Conservation (phyloP, 2,888 invertebrate species). For the Drosophila putrida region DNA sequence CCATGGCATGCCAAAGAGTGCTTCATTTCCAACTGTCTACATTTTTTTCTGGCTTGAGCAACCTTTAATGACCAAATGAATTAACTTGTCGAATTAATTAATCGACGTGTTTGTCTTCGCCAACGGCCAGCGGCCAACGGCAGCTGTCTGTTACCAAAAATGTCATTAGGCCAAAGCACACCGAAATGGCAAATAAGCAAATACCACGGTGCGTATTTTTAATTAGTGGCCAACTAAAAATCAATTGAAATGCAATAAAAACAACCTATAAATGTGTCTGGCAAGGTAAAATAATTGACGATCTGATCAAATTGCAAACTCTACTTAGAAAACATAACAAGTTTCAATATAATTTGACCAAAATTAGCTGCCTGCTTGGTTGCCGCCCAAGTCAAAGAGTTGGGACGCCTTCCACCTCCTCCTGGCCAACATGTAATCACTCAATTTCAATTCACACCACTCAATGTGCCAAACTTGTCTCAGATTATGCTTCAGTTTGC, state of each 20-base stretch:
- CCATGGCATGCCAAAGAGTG: slow-evolving; percentile 1
- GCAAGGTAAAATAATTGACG: slow-evolving; percentile 42
- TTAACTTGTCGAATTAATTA: slow-evolving; percentile 65
- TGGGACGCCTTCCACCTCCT: slow-evolving; percentile 2
- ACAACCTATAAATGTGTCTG: slow-evolving; percentile 51
- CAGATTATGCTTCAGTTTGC: slow-evolving; percentile 11
- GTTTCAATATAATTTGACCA: slow-evolving; percentile 36
- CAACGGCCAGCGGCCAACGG: background rate
- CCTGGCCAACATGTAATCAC: slow-evolving; percentile 58
- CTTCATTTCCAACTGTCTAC: background rate
- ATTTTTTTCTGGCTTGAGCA: background rate
- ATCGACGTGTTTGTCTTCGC: slow-evolving; percentile 16
- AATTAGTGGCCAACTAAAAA: slow-evolving; percentile 58
- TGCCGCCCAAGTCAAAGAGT: slow-evolving; percentile 20
- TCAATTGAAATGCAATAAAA: slow-evolving; percentile 74
- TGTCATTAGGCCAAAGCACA: slow-evolving; percentile 17
- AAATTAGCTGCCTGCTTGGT: slow-evolving; percentile 7
- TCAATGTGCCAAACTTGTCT: slow-evolving; percentile 48
- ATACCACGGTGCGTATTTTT: slow-evolving; percentile 44
- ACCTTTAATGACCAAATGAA: slow-evolving; percentile 19
- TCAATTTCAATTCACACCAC: slow-evolving; percentile 70
- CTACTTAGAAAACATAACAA: slow-evolving; percentile 8
- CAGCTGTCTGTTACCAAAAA: slow-evolving; percentile 9
- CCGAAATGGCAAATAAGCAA: slow-evolving; percentile 32
- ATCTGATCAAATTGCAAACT: slow-evolving; percentile 32